phyloP scores from a whole-genome alignment of 2,797 vertebrate species.

The Semaprochilodus insignis region DNA sequence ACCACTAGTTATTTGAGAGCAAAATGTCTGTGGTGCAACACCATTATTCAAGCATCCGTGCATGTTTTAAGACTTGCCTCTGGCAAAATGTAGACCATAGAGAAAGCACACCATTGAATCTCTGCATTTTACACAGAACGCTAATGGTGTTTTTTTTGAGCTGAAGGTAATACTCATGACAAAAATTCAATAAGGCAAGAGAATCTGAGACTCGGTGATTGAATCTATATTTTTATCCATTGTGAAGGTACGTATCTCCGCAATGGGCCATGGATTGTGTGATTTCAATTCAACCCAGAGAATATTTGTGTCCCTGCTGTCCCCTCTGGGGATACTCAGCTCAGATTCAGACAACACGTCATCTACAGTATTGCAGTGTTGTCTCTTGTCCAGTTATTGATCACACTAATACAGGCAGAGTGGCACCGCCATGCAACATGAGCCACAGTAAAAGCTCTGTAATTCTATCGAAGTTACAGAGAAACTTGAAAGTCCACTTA shows the following conservation, averaged over 20 bases:
- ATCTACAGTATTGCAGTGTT: conserved; percentile 9
- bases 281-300: not conserved
- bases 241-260: not conserved
- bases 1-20: not conserved
- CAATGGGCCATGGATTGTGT: not conserved
- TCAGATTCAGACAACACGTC: not conserved
- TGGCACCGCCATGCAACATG: conserved; percentile 11
- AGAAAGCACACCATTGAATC: conserved; percentile 23
- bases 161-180: not conserved
- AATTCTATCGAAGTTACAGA: not conserved
- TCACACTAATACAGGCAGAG: conserved; percentile 25
- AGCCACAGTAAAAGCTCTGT: conserved; percentile 1
- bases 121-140: conserved; percentile 34
- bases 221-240: not conserved
- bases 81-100: conserved; percentile 12
- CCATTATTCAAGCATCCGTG: conserved; percentile 29
- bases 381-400: conserved; percentile 19
- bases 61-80: conserved; percentile 19
- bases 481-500: not conserved
- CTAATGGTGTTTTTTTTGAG: conserved; percentile 30
- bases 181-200: conserved; percentile 14
- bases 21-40: conserved; percentile 5
- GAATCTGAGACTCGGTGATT: not conserved
- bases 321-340: conserved; percentile 17
- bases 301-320: not conserved